Evolutionary conservation across 2,888 invertebrate genomes (phyloP).

Genomic region (Nomada fabriciana): DNA sequence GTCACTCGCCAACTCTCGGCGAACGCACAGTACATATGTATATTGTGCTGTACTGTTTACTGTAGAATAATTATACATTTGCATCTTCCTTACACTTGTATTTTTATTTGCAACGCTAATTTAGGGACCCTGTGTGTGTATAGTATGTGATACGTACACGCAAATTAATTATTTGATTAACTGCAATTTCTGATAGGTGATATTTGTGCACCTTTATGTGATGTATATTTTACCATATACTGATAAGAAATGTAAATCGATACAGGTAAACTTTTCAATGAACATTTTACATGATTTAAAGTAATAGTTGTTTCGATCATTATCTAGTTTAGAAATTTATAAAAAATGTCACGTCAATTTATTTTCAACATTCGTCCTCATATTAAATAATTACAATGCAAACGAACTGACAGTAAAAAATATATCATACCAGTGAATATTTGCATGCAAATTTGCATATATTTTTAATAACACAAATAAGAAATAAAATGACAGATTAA

Average conservation of each 20-base stretch:
- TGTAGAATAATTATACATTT: no score
- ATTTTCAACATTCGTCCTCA: background rate
- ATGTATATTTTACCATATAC: background rate
- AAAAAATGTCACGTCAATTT: background rate
- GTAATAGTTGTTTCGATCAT: background rate
- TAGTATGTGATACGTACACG: background rate
- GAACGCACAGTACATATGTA: no score
- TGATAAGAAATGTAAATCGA: background rate
- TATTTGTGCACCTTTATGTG: background rate
- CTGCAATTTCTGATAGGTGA: background rate
- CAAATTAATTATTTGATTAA: conserved; percentile 19
- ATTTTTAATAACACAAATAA: background rate
- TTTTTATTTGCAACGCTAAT: no score
- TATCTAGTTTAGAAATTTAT: background rate
- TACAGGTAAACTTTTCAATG: background rate
- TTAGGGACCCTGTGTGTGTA: no score
- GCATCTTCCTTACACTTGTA: no score
- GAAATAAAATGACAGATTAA: background rate
- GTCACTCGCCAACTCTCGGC: no score
- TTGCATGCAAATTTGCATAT: background rate
- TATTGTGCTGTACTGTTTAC: no score
- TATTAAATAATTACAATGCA: conserved; percentile 3
- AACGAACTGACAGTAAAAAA: background rate
- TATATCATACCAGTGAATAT: background rate
- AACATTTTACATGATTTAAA: conserved; percentile 14